These are phyloP conservation scores for Aphaenogaster floridana DNA, from an alignment of 1,140 invertebrate species.

Conservation along the genomic window DNA sequence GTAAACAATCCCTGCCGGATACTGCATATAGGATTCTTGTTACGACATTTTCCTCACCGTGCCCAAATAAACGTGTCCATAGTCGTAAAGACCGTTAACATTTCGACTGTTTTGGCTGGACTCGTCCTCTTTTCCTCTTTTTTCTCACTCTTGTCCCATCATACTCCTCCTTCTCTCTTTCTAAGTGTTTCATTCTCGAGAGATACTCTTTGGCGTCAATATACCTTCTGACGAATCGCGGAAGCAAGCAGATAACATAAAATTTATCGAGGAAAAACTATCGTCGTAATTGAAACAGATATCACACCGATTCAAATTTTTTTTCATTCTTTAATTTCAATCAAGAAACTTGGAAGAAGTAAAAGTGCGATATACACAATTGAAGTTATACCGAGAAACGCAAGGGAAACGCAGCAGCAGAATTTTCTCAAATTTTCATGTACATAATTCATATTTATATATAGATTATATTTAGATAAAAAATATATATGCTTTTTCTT, in stretches of 20 bases:
- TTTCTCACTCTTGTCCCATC: not conserved
- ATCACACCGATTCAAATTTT: not conserved
- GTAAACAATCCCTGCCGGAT: constrained; percentile 35
- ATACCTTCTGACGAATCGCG: constrained; percentile 2
- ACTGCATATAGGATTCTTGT: constrained; percentile 17
- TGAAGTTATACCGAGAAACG: not conserved
- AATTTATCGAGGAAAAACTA: not conserved
- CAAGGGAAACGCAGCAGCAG: too few relatives aligned
- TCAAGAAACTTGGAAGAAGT: not conserved
- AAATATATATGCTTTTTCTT: not conserved
- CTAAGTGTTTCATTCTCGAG: constrained; percentile 19
- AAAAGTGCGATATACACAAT: not conserved
- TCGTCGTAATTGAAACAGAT: not conserved
- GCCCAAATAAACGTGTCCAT: constrained; percentile 16
- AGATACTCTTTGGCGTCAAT: not conserved
- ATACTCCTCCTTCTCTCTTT: not conserved
- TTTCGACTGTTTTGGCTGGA: constrained; percentile 38
- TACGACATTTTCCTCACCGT: constrained; percentile 41
- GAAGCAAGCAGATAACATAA: not conserved
- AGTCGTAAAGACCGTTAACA: constrained; percentile 35
- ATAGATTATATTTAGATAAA: not conserved
- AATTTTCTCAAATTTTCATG: not conserved
- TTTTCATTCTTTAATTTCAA: not conserved
- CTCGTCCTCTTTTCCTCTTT: constrained; percentile 14
- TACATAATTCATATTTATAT: not conserved